A percentile compares a stretch with the other conserved stretches of the same genome.
Evolutionary conservation across 2,113 vertebrate genomes (phyloP).

Genomic region (Callithrix jacchus): DNA sequence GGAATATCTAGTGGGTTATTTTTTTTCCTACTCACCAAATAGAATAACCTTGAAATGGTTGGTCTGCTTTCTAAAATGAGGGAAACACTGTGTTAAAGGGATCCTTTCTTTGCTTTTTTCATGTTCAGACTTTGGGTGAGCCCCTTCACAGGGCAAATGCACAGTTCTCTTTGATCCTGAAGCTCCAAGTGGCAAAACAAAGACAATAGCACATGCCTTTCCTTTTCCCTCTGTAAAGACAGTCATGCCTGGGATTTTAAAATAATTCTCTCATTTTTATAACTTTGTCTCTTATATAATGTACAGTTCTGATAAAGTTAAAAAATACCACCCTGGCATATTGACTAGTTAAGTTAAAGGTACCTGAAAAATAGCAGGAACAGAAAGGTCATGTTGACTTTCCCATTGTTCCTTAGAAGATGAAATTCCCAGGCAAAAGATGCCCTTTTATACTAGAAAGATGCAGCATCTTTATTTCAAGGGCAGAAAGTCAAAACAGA

Average conservation of each 20-base stretch:
- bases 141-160: no score
- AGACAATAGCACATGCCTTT: background rate
- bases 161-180: background rate
- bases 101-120: background rate
- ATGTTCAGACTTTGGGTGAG: background rate
- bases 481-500: background rate
- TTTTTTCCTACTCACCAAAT: slow-evolving; percentile 64
- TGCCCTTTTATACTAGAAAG: background rate
- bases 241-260: background rate
- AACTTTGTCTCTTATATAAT: background rate
- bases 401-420: background rate
- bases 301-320: background rate
- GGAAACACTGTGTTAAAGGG: background rate
- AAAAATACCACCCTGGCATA: background rate
- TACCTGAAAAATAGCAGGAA: background rate
- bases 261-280: background rate
- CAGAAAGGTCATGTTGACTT: background rate
- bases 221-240: background rate
- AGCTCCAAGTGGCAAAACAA: background rate
- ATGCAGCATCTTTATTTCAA: background rate
- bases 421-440: background rate
- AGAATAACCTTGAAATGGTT: slow-evolving; percentile 27
- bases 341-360: background rate
- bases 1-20: slow-evolving; percentile 50
- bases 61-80: no score